Evolutionary conservation across 2,888 invertebrate genomes (phyloP).

Genomic region (Baronia brevicornis): DNA sequence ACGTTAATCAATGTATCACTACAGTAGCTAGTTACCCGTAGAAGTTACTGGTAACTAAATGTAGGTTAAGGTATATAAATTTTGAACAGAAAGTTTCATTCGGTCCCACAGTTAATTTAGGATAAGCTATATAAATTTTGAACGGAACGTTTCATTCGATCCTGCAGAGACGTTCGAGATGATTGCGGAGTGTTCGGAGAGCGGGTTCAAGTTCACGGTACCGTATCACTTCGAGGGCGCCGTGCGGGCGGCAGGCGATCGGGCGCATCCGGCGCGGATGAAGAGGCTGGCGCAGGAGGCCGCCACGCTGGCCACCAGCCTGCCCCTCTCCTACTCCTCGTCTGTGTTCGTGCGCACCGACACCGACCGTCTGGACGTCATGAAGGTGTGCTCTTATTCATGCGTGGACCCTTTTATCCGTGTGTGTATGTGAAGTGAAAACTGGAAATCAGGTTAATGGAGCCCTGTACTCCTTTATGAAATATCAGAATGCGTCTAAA

Average conservation of each 20-base stretch:
- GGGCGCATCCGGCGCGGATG: constrained; percentile 89
- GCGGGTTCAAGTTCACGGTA: constrained; percentile 87
- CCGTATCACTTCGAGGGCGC: constrained; percentile 93
- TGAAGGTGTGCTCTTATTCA: constrained; percentile 94
- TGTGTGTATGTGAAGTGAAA: too few relatives aligned
- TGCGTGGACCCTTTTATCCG: too few relatives aligned
- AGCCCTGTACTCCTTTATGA: too few relatives aligned
- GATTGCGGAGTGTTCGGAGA: constrained; percentile 86
- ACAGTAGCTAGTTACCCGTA: too few relatives aligned
- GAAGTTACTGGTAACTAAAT: too few relatives aligned
- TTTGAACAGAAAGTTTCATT: background rate
- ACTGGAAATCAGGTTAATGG: too few relatives aligned
- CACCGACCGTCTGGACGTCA: constrained; percentile 93
- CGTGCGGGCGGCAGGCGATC: constrained; percentile 89
- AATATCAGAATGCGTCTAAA: too few relatives aligned
- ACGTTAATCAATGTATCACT: too few relatives aligned
- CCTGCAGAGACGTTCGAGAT: constrained; percentile 91
- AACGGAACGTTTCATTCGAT: background rate
- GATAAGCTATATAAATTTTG: background rate
- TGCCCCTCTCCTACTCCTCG: constrained; percentile 94
- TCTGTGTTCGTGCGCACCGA: constrained; percentile 97
- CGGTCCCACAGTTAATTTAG: background rate
- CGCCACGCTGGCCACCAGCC: constrained; percentile 92
- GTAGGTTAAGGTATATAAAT: too few relatives aligned
- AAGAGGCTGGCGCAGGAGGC: constrained; percentile 96